Percentiles rank a stretch among this genome's conserved stretches.
These are phyloP conservation scores for Cassiopea andromeda DNA, from an alignment of 30 jellyfish, hydroid and myxozoan species.

Conservation along the genomic window DNA sequence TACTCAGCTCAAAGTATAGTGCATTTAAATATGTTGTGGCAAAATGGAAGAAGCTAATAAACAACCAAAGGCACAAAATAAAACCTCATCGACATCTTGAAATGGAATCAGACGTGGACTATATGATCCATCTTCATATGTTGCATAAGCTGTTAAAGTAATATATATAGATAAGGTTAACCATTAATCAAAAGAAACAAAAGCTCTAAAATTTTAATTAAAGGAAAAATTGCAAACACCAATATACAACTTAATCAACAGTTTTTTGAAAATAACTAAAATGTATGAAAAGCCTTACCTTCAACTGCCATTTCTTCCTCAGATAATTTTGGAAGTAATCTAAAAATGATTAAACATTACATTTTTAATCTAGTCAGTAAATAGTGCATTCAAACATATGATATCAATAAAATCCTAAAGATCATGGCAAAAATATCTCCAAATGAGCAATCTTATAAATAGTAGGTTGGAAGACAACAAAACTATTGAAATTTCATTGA, in stretches of 20 bases:
- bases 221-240: not conserved
- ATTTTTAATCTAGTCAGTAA: not conserved
- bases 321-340: constrained; percentile 13
- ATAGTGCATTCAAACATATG: not conserved
- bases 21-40: not conserved
- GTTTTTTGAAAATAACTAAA: not conserved
- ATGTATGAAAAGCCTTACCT: constrained; percentile 1
- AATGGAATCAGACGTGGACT: constrained; percentile 89
- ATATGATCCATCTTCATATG: constrained; percentile 80
- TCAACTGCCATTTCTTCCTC: constrained; percentile 82
- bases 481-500: too few relatives aligned
- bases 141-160: constrained; percentile 49
- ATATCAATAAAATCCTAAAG: too few relatives aligned
- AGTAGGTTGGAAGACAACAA: too few relatives aligned
- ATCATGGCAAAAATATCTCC: too few relatives aligned
- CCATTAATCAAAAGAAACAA: not conserved
- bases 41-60: not conserved
- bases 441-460: too few relatives aligned
- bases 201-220: not conserved
- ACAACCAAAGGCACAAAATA: not conserved
- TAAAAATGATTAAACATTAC: not conserved
- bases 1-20: too few relatives aligned
- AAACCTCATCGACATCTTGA: constrained; percentile 90
- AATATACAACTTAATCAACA: not conserved
- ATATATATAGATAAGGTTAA: not conserved